These are phyloP conservation scores for Cryptomyrus ogoouensis DNA, from an alignment of 2,113 vertebrate genomes.

Conservation along the genomic window DNA sequence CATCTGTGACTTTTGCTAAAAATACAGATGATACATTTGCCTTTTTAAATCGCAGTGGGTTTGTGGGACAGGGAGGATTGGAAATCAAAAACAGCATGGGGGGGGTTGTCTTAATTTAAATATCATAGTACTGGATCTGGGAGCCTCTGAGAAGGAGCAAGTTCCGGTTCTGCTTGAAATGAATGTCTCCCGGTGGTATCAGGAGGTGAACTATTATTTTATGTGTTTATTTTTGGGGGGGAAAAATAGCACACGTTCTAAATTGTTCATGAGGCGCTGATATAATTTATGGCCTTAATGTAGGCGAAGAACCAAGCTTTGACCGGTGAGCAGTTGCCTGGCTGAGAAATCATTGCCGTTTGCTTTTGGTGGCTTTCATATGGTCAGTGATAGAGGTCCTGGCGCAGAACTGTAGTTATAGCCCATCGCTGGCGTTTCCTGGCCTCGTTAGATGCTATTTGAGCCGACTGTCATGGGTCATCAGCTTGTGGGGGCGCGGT, in stretches of 20 bases:
- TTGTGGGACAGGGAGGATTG: not conserved
- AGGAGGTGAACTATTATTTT: not conserved
- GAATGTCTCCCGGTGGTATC: not conserved
- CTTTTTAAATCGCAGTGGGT: not conserved
- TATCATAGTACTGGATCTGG: not conserved
- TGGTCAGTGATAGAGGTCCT: not conserved
- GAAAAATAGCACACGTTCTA: not conserved
- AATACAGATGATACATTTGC: not conserved
- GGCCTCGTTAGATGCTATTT: not conserved
- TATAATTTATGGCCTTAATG: not conserved
- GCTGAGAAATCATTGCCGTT: not conserved
- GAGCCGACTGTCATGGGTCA: constrained; percentile 13
- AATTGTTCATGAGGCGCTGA: not conserved
- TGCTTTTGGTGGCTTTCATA: not conserved
- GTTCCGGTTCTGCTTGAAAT: not conserved
- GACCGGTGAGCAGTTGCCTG: not conserved
- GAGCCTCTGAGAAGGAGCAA: not conserved
- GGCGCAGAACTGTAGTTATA: not conserved
- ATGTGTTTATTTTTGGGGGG: not conserved
- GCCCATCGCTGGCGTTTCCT: not conserved
- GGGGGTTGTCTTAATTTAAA: not conserved
- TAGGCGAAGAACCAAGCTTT: not conserved
- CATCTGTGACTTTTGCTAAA: not conserved
- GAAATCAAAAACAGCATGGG: not conserved
- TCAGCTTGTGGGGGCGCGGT: not conserved